phyloP scores from a whole-genome alignment of 2,797 vertebrate species.

The Mastacembelus armatus region DNA sequence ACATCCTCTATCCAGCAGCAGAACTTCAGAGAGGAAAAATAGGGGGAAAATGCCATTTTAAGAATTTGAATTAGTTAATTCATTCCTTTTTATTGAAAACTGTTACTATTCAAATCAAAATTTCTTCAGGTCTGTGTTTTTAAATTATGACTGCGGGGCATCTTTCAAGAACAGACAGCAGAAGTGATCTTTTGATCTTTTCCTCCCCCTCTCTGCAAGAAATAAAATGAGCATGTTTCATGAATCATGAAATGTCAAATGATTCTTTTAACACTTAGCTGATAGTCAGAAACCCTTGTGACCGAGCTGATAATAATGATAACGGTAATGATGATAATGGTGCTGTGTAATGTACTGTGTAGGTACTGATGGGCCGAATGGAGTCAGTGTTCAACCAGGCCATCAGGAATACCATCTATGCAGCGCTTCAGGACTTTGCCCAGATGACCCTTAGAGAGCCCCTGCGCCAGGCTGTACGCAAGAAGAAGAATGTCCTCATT shows the following conservation, averaged over 20 bases:
- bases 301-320: neutral
- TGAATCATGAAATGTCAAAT: slow-evolving; percentile 1
- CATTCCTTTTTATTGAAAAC: too few species aligned
- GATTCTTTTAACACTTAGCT: neutral
- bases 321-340: neutral
- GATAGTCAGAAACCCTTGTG: neutral
- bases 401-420: slow-evolving; percentile 98
- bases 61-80: too few species aligned
- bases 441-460: slow-evolving; percentile 96
- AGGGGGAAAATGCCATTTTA: too few species aligned
- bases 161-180: neutral
- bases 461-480: slow-evolving; percentile 95
- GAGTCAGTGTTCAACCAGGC: slow-evolving; percentile 99
- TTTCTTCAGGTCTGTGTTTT: too few species aligned
- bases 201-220: neutral
- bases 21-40: too few species aligned
- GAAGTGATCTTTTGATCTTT: neutral
- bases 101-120: too few species aligned
- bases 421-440: slow-evolving; percentile 97
- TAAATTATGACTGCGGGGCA: neutral
- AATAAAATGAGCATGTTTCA: neutral
- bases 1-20: too few species aligned
- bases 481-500: slow-evolving; percentile 99
- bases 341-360: slow-evolving; percentile 8
- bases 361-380: slow-evolving; percentile 98